These are phyloP conservation scores for Campoletis raptor DNA, from an alignment of 2,888 invertebrate genomes.

Conservation along the genomic window DNA sequence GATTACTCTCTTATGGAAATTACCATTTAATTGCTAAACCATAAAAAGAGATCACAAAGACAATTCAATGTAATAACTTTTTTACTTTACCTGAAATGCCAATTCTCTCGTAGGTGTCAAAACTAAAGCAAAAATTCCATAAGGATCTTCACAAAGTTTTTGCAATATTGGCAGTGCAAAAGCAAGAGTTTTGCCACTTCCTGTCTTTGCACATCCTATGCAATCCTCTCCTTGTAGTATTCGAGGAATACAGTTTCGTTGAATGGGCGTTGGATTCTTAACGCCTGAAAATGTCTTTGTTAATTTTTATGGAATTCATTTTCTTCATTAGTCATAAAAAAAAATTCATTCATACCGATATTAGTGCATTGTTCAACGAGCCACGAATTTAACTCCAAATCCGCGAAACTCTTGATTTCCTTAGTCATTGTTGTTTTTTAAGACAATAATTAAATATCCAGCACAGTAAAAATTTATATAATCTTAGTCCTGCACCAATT, in stretches of 20 bases:
- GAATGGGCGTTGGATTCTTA: slow-evolving; percentile 92
- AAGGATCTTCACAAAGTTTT: slow-evolving; percentile 96
- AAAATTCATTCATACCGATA: slow-evolving; percentile 87
- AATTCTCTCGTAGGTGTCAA: slow-evolving; percentile 98
- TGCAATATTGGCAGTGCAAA: slow-evolving; percentile 98
- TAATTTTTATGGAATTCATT: background rate
- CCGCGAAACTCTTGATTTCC: slow-evolving; percentile 85
- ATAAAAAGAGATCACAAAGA: background rate
- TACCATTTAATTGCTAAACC: background rate
- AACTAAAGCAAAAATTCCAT: slow-evolving; percentile 97
- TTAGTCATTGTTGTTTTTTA: slow-evolving; percentile 56
- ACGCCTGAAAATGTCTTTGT: slow-evolving; percentile 87
- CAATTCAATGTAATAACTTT: background rate
- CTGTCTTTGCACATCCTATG: slow-evolving; percentile 98
- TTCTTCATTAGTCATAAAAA: background rate
- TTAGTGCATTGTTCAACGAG: slow-evolving; percentile 89
- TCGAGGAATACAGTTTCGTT: slow-evolving; percentile 91
- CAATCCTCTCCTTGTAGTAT: slow-evolving; percentile 94
- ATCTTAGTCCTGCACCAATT: background rate
- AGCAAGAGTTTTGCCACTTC: slow-evolving; percentile 99
- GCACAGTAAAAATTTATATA: slow-evolving; percentile 4
- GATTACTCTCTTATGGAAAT: background rate
- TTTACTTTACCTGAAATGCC: slow-evolving; percentile 90
- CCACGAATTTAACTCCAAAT: slow-evolving; percentile 90
- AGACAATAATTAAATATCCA: background rate